These are phyloP conservation scores for Procambarus virginalis DNA, from an alignment of 1,140 invertebrate genomes.

Conservation along the genomic window DNA sequence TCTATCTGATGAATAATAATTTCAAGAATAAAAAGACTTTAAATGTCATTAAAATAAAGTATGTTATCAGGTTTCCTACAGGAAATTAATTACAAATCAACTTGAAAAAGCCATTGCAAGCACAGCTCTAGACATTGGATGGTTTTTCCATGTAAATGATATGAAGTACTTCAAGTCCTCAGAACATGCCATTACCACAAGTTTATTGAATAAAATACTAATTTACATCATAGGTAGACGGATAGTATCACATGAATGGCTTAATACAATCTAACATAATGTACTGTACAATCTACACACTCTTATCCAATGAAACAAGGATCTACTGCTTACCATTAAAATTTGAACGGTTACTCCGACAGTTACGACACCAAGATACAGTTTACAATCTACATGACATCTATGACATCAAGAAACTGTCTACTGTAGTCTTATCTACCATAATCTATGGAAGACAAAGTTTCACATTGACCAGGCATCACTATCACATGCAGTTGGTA, in stretches of 20 bases:
- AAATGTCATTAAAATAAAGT: not conserved
- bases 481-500: conserved; percentile 59
- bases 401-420: conserved; percentile 37
- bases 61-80: not conserved
- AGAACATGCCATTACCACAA: not conserved
- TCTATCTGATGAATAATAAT: no score
- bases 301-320: not conserved
- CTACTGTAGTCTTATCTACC: conserved; percentile 54
- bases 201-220: not conserved
- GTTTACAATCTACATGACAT: conserved; percentile 35
- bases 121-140: not conserved
- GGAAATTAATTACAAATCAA: not conserved
- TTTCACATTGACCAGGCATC: conserved; percentile 57
- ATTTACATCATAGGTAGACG: not conserved
- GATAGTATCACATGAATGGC: not conserved
- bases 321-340: not conserved
- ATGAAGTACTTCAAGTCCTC: not conserved
- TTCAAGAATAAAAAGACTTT: no score
- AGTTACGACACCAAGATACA: conserved; percentile 25
- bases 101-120: not conserved
- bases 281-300: not conserved
- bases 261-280: not conserved
- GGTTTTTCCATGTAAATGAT: not conserved
- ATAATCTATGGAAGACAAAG: conserved; percentile 58
- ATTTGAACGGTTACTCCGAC: not conserved